Evolutionary conservation across 2,113 vertebrate genomes (phyloP).

Genomic region (Tupaia chinensis): DNA sequence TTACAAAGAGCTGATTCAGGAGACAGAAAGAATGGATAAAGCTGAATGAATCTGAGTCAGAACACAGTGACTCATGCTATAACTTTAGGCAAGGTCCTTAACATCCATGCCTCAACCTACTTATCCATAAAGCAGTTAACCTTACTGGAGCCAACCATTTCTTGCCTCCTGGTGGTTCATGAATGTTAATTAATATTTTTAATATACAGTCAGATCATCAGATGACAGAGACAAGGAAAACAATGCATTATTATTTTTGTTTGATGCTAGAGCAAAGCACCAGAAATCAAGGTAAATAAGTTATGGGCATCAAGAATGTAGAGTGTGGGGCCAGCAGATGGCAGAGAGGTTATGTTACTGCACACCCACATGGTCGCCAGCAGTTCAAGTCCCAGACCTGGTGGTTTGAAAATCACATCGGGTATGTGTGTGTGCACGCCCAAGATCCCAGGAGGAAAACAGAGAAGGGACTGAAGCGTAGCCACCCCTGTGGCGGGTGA

Average conservation of each 20-base stretch:
- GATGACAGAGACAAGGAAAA: slow-evolving; percentile 51
- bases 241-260: not conserved
- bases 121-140: not conserved
- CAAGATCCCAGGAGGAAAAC: no score
- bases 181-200: slow-evolving; percentile 43
- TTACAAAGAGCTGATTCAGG: slow-evolving; percentile 21
- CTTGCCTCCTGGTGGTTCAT: not conserved
- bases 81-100: slow-evolving; percentile 34
- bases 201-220: slow-evolving; percentile 13
- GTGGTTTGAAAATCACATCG: no score
- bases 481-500: no score
- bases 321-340: not conserved
- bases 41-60: not conserved
- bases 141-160: slow-evolving; percentile 14
- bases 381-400: no score
- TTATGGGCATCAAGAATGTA: not conserved
- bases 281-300: slow-evolving; percentile 25
- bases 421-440: no score
- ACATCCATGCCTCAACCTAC: not conserved
- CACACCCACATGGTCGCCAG: no score
- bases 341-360: no score
- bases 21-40: not conserved
- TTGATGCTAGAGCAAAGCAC: slow-evolving; percentile 9
- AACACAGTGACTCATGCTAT: slow-evolving; percentile 22
- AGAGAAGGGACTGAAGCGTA: no score